A percentile compares a stretch with the other conserved stretches of the same genome.
Conservation (phyloP, 2,797 vertebrate species). For the Simalia tracyae region DNA sequence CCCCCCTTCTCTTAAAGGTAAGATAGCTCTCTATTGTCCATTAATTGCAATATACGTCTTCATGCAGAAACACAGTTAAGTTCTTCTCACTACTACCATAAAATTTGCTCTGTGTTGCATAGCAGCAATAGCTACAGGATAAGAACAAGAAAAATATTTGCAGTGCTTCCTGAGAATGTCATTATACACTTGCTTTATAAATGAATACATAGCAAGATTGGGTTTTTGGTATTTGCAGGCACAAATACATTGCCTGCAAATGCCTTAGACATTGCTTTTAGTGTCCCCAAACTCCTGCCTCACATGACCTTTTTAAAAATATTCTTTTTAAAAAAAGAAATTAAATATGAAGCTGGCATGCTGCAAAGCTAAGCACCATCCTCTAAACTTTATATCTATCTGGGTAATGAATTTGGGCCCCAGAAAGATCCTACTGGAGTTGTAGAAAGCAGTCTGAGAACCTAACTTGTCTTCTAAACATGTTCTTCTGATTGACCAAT, state of each 20-base stretch:
- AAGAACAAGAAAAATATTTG: background rate
- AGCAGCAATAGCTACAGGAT: background rate
- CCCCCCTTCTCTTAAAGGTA: conserved; percentile 96
- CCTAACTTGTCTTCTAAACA: background rate
- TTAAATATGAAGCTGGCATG: background rate
- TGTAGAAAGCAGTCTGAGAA: background rate
- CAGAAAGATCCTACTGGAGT: background rate
- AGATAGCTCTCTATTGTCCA: background rate
- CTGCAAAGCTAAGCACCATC: background rate
- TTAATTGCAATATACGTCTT: background rate
- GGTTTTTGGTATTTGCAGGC: background rate
- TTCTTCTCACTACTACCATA: background rate
- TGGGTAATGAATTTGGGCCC: background rate
- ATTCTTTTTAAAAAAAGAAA: background rate
- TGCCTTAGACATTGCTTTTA: background rate
- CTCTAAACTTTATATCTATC: background rate
- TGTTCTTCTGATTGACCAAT: background rate
- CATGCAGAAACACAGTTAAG: background rate
- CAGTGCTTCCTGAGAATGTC: background rate
- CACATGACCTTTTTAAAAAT: background rate
- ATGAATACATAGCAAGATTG: background rate
- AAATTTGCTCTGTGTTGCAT: background rate
- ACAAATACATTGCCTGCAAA: background rate
- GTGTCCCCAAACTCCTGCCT: background rate
- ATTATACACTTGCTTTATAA: background rate